Base-by-base conservation (phyloP, 2,888 invertebrate genomes). In the Oconnorella tubifera region DNA sequence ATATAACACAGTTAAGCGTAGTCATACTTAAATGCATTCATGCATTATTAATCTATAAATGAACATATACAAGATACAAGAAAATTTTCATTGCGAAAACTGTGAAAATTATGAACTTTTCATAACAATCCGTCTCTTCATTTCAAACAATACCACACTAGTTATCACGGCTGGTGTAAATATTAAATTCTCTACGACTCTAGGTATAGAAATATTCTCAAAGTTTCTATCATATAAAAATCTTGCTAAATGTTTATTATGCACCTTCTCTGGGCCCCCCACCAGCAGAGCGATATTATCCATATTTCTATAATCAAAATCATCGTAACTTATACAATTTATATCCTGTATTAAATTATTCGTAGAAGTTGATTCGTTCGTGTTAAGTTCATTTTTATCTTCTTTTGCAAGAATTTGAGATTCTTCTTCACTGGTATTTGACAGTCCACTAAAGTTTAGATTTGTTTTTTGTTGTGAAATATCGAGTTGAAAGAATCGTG, bases 141-240 rank as follows among this genome's bases (percentile, higher is more conserved):
- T 57, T 63, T 63, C 63, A 58, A 58, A 63, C 32, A 63, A 32
- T 23, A 63, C 25, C 23, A 63, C 57, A 33, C 63, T 63, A 27
- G 57, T 32, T 25, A 27, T 50, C 19, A 59, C 28, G 3, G 63
- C 63, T 3, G 48, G 63, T 19, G 31, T n/a, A 14, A 40, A 19
- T 40, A 10, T 40, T 19, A 40, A 40, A 19, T 19, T 19, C 40
- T 40, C 19, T 10, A 10, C 40, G 19, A 19, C 40, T 10, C 32
- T 27, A 19, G 48, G 63, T 31, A 63, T 31, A 19, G 40, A 40
- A 10, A 40, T 19, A 10, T 14, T 40, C 40, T 40, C 40, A 10
- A 10, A 10, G 19, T 40, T 14, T 19, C 40, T 40, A 10, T 19
- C 40, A 40, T 40, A 19, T 19, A 40, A 40, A 10, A 40, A 19